phyloP scores from a whole-genome alignment of 2,888 invertebrate species.

The Rotaria sp. region DNA sequence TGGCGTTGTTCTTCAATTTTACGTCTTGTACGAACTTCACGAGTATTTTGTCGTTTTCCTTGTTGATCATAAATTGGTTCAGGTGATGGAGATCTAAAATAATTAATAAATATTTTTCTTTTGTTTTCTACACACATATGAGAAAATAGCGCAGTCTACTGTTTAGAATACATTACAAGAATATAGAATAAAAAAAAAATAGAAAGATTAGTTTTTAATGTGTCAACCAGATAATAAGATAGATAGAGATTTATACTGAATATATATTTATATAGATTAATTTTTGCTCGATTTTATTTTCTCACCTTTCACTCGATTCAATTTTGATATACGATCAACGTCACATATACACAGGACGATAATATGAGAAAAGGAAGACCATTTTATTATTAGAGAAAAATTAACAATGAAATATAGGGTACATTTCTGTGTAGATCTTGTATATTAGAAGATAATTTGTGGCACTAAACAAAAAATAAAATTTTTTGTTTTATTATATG shows the following conservation, averaged over 20 bases:
- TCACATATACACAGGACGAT: slow-evolving; percentile 7
- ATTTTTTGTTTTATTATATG: too few relatives aligned
- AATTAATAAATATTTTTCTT: neutral
- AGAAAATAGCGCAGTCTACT: slow-evolving; percentile 4
- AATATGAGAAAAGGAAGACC: slow-evolving; percentile 15
- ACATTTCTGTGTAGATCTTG: neutral
- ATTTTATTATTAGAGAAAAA: slow-evolving; percentile 14
- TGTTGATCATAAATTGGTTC: slow-evolving; percentile 99
- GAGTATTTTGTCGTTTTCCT: slow-evolving; percentile 93
- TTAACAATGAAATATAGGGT: neutral
- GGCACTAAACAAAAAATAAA: slow-evolving; percentile 3
- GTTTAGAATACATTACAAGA: slow-evolving; percentile 35
- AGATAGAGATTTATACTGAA: neutral
- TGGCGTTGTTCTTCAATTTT: slow-evolving; percentile 95
- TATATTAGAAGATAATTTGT: neutral
- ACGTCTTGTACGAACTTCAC: slow-evolving; percentile 91
- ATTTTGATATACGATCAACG: neutral
- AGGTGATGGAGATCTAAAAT: slow-evolving; percentile 80
- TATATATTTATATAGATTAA: neutral
- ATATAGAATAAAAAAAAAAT: slow-evolving; percentile 22
- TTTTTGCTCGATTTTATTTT: neutral
- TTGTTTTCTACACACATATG: slow-evolving; percentile 17
- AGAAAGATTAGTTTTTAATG: too few relatives aligned
- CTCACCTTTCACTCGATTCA: neutral
- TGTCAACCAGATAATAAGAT: neutral